Base-by-base conservation (phyloP, 1,140 invertebrate genomes). In the Ceratosolen solmsi region DNA sequence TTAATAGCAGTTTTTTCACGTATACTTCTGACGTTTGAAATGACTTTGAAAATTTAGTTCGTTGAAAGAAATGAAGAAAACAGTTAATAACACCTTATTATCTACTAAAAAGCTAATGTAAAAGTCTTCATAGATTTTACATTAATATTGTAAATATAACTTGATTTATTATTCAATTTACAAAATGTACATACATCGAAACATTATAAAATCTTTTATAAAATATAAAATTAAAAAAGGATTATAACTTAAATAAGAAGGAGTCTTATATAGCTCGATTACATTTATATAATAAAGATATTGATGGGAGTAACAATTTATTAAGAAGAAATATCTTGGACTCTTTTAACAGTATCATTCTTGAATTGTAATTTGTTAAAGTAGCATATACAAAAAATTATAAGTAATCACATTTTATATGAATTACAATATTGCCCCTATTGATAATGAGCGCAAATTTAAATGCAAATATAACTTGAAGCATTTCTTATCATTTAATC, bases 171-270 rank as follows among this genome's bases (percentile, higher is more conserved):
- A 71, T 79, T 83, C 30, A 72, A 70, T 82, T 82, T 76, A 78
- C 58, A 82, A 80, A 82, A 85, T 83, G 78, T 83, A 83, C 73
- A 76, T 83, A 80, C 27, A 75, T 68, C n/a, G 51, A 76, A 49
- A 54, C 27, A 58, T 78, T 81, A 75, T 73, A 82, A 79, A 79
- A 80, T 70, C 13, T 49, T 80, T 79, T 30, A 68, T 80, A n/a
- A 65, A 84, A 74, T 80, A 84, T 78, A 71, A 82, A 74, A 60
- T 65, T 74, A 68, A 72, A 83, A 76, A 77, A 41, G 25, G 15
- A 73, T 17, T 58, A 17, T 54, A 81, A 80, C 74, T n/a, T 68
- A 75, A 75, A 41, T 2, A 73, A 20, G 46, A 60, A 82, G 46
- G 46, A 82, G 56, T 70, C 22, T 81, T 73, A 63, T 51, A 60